phyloP scores from a whole-genome alignment of 2,797 vertebrate genomes.

The Clarias platycephalus region DNA sequence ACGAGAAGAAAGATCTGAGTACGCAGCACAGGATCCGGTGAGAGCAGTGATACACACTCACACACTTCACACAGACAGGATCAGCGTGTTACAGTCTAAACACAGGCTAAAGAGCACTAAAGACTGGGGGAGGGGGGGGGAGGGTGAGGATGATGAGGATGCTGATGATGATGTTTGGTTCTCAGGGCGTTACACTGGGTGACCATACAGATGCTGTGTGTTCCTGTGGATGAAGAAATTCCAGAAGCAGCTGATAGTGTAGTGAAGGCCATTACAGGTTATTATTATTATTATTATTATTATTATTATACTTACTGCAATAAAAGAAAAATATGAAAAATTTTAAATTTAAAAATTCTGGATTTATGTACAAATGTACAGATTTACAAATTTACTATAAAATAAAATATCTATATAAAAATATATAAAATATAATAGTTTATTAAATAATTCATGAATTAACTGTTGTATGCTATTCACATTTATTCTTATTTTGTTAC shows the following conservation, averaged over 20 bases:
- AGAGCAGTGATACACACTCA: conserved; percentile 1
- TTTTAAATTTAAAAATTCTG: too few relatives aligned
- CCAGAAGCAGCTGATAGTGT: conserved; percentile 93
- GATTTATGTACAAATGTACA: too few relatives aligned
- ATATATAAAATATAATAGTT: too few relatives aligned
- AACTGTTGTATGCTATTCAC: not conserved
- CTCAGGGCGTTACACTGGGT: conserved; percentile 94
- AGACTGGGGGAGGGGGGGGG: not conserved
- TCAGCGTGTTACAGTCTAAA: not conserved
- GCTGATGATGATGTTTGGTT: conserved; percentile 25
- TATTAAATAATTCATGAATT: not conserved
- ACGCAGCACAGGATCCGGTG: conserved; percentile 92
- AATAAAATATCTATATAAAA: too few relatives aligned
- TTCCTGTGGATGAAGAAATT: conserved; percentile 92
- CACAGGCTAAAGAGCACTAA: too few relatives aligned
- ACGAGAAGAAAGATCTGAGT: conserved; percentile 93
- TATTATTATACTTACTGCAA: not conserved
- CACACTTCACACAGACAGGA: not conserved
- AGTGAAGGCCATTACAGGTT: conserved; percentile 96
- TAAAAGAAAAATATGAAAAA: too few relatives aligned
- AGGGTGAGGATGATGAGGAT: not conserved
- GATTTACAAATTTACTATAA: too few relatives aligned
- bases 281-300: not conserved
- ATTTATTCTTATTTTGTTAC: not conserved
- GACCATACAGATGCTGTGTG: conserved; percentile 93